A percentile compares a stretch with the other conserved stretches of the same genome.
Evolutionary conservation across 2,888 invertebrate species (phyloP).

Genomic region (Osmoderma eremita): DNA sequence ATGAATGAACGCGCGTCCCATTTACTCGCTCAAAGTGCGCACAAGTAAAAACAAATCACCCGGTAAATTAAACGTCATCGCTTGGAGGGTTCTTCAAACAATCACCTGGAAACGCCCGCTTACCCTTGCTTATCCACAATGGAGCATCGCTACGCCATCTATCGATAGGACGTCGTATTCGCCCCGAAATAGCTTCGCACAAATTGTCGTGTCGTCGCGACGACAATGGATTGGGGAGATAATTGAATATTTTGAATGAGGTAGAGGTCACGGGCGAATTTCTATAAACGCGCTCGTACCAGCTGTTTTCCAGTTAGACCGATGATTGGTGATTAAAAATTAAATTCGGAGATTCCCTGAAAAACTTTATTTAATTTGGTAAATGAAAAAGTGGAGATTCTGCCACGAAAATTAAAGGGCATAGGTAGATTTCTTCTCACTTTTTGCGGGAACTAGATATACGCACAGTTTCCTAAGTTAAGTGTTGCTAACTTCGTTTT

Average conservation of each 20-base stretch:
- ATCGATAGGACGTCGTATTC: slow-evolving; percentile 18
- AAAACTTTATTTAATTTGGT: too few relatives aligned
- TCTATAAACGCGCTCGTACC: slow-evolving; percentile 4
- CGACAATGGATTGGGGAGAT: slow-evolving; percentile 25
- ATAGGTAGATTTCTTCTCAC: too few relatives aligned
- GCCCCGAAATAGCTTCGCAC: slow-evolving; percentile 3
- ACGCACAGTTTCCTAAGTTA: too few relatives aligned
- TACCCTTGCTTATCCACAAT: background rate
- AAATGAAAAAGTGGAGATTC: too few relatives aligned
- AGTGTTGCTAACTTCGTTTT: too few relatives aligned
- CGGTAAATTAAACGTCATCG: slow-evolving; percentile 7
- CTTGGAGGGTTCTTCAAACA: background rate
- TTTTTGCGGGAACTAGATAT: too few relatives aligned
- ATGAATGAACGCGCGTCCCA: too few relatives aligned
- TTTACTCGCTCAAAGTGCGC: too few relatives aligned
- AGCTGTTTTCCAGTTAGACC: too few relatives aligned
- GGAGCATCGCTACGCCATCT: slow-evolving; percentile 16
- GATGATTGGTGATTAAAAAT: too few relatives aligned
- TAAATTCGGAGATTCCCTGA: too few relatives aligned
- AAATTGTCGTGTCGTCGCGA: slow-evolving; percentile 14
- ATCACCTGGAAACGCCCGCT: slow-evolving; percentile 3
- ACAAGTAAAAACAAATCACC: slow-evolving; percentile 5
- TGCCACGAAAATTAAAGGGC: too few relatives aligned
- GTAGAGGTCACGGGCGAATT: background rate
- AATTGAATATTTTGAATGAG: slow-evolving; percentile 26